Evolutionary conservation across 2,888 invertebrate genomes (phyloP), one percentile per base, ranked within the genome.

Genomic region (Diaperis boleti): DNA sequence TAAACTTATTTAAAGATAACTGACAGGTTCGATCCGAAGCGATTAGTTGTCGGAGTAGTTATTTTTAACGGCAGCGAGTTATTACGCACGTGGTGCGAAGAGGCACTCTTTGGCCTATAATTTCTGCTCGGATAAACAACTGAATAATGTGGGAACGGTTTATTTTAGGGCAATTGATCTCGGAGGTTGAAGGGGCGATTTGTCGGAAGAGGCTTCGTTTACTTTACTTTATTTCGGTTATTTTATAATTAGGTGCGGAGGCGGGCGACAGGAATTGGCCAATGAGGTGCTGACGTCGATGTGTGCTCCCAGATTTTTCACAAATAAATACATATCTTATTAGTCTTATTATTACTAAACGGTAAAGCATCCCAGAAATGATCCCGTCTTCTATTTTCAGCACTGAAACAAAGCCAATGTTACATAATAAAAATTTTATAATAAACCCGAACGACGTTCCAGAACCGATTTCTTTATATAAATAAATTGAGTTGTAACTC

Each of bases 1-100:
- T 70, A 73, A 73, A 72, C 71, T 69, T 72, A 72, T 70, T 72
- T 70, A 64, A 61, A 68, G 69, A 61, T 68, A 69, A 70, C 69
- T 72, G 72, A 73, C 72, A 72, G 68, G 65, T 68, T 69, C 68
- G 71, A 71, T 69, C 67, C 54, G 62, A 56, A 62, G 47, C 66
- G 70, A 70, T 69, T 71, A 69, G 69, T 67, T 56, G 68, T 63
- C 59, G 62, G 64, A 65, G 64, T 60, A 65, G 62, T 64, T 69
- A 68, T 69, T 67, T 67, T 64, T 68, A 69, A 64, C 59, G 59
- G n/a, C 59, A 55, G 50, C 62, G 64, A 67, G 62, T 69, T 66
- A 66, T 65, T 66, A 61, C 65, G 64, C 68, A 67, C 67, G 65
- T 66, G 69, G 69, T 68, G 67, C 57, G 64, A 69, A 71, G 66